Evolutionary conservation across 2,888 invertebrate genomes (phyloP).

Genomic region (Platycheirus albimanus): DNA sequence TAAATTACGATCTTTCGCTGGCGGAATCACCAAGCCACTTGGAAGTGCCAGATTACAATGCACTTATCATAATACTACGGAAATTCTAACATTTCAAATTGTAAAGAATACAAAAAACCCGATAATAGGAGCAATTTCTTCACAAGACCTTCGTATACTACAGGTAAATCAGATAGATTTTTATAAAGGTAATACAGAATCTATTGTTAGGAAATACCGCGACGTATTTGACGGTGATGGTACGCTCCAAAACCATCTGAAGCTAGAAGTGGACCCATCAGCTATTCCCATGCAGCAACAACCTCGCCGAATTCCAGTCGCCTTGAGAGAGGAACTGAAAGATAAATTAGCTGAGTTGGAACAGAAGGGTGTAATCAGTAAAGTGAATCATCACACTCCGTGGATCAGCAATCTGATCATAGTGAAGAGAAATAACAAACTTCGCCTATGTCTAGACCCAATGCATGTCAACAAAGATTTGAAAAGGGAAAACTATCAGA

Average conservation of each 20-base stretch:
- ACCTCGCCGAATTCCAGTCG: slow-evolving; percentile 25
- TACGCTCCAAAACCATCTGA: slow-evolving; percentile 7
- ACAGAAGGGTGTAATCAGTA: slow-evolving; percentile 23
- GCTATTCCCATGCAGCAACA: slow-evolving; percentile 3
- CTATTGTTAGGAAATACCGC: too few species aligned
- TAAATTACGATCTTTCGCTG: too few species aligned
- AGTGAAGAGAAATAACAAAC: slow-evolving; percentile 39
- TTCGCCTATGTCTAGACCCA: slow-evolving; percentile 4
- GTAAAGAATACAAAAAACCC: too few species aligned
- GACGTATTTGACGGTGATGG: slow-evolving; percentile 19
- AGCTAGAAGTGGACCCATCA: slow-evolving; percentile 28
- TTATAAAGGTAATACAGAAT: too few species aligned
- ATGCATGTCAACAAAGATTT: too few species aligned
- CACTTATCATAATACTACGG: too few species aligned
- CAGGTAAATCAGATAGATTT: too few species aligned
- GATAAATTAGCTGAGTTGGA: slow-evolving; percentile 13
- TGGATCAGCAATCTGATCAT: slow-evolving; percentile 54
- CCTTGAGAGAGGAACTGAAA: slow-evolving; percentile 8
- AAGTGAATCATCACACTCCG: slow-evolving; percentile 33
- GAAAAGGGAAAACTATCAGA: slow-evolving; percentile 38
- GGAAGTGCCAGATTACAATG: too few species aligned
- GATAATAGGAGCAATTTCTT: too few species aligned
- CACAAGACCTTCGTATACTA: too few species aligned
- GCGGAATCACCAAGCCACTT: too few species aligned
- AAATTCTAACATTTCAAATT: too few species aligned